Conservation (phyloP, 2,888 invertebrate species). For the Drosophila stalkeri region DNA sequence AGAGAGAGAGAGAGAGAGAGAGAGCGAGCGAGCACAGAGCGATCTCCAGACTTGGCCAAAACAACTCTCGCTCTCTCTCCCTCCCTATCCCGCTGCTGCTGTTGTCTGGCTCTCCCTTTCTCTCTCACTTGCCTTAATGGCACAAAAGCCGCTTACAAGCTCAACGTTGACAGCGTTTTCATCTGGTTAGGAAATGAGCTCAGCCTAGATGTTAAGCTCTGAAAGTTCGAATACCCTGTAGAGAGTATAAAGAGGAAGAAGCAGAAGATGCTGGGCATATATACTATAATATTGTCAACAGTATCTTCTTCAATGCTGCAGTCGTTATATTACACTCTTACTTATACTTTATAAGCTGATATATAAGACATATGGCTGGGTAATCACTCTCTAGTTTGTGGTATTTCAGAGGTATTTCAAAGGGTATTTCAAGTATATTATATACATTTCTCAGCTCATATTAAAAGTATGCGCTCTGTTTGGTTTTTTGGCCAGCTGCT, state of each 20-base stretch:
- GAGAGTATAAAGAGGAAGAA: background rate
- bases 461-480: constrained; percentile 40
- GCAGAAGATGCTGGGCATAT: background rate
- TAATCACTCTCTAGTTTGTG: background rate
- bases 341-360: background rate
- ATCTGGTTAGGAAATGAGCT: constrained; percentile 57
- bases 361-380: background rate
- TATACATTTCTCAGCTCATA: background rate
- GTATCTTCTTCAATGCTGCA: background rate
- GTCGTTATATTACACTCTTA: background rate
- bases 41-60: constrained; percentile 29
- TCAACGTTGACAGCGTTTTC: constrained; percentile 57
- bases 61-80: constrained; percentile 24
- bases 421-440: background rate
- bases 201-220: constrained; percentile 37
- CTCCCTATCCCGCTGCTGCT: constrained; percentile 11
- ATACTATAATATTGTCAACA: background rate
- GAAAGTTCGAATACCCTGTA: constrained; percentile 39
- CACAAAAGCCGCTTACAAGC: constrained; percentile 74
- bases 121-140: constrained; percentile 34
- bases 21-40: background rate
- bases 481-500: constrained; percentile 48
- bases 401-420: background rate
- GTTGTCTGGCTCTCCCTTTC: constrained; percentile 25
- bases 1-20: constrained; percentile 17